phyloP scores from a whole-genome alignment of 2,888 invertebrate species.

The Neoitamus cyanurus region DNA sequence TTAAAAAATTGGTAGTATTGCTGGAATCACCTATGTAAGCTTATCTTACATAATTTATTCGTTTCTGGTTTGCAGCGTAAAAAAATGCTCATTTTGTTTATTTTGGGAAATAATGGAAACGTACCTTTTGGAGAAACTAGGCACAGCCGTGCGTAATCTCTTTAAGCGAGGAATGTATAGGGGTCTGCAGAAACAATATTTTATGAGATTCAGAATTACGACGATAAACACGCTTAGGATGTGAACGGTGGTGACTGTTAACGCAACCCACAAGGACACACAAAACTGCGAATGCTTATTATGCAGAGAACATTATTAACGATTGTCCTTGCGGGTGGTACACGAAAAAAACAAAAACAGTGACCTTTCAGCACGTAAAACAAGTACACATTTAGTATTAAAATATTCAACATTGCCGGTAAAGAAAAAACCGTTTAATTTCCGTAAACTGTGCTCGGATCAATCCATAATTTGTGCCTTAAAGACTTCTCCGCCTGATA shows the following conservation, averaged over 20 bases:
- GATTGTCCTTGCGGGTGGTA: not conserved
- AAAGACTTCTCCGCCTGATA: not conserved
- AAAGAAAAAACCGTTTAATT: not conserved
- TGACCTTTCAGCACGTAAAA: not conserved
- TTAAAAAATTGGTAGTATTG: constrained; percentile 47
- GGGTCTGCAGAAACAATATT: not conserved
- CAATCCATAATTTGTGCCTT: not conserved
- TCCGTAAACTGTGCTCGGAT: not conserved
- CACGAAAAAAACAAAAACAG: not conserved
- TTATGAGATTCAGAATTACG: not conserved
- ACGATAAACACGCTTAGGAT: constrained; percentile 1
- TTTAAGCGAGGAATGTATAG: not conserved
- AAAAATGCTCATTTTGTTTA: not conserved
- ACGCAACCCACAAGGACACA: not conserved
- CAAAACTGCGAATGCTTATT: not conserved
- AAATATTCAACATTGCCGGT: not conserved
- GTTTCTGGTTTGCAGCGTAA: constrained; percentile 23
- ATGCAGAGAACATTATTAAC: not conserved
- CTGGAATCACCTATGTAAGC: constrained; percentile 47
- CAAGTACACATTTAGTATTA: not conserved
- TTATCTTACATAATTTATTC: constrained; percentile 30
- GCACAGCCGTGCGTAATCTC: not conserved
- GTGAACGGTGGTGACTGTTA: not conserved
- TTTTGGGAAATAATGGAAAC: not conserved
- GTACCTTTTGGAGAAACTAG: not conserved